These are phyloP conservation scores for Acipenser transmontanus DNA, from an alignment of 2,797 vertebrate genomes.

Conservation along the genomic window DNA sequence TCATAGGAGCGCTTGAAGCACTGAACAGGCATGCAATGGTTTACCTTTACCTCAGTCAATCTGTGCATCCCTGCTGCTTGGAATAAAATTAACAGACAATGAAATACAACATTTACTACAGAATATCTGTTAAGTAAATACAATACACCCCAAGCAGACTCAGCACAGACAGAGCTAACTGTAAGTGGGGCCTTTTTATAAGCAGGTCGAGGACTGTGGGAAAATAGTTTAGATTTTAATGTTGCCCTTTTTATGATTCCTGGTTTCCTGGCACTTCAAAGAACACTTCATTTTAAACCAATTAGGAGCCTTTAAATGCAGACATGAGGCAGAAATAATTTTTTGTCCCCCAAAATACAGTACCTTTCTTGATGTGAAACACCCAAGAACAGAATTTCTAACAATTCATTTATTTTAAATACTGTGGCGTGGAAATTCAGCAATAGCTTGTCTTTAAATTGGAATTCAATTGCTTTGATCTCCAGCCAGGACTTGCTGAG, in stretches of 20 bases:
- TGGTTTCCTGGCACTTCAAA: conserved; percentile 31
- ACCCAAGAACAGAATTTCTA: not conserved
- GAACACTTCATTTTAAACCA: conserved; percentile 13
- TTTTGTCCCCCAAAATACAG: conserved; percentile 18
- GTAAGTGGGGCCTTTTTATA: not conserved
- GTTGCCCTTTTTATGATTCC: conserved; percentile 24
- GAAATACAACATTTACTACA: too few relatives aligned
- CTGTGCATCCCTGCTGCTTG: too few relatives aligned
- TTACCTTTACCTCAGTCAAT: too few relatives aligned
- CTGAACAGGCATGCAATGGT: too few relatives aligned
- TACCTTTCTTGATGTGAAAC: not conserved
- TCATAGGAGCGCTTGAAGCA: too few relatives aligned
- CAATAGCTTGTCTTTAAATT: conserved; percentile 10
- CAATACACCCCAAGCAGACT: too few relatives aligned
- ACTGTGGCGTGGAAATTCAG: not conserved
- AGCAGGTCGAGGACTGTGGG: conserved; percentile 2
- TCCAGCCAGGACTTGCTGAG: conserved; percentile 17
- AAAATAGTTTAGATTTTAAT: conserved; percentile 4
- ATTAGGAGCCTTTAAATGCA: conserved; percentile 24
- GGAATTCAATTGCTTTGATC: conserved; percentile 30
- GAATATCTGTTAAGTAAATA: too few relatives aligned
- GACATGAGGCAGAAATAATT: conserved; percentile 19
- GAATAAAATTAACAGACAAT: too few relatives aligned
- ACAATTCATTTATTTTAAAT: not conserved
- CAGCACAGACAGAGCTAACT: not conserved